Base-by-base conservation (phyloP, 2,888 invertebrate species). In the Sesia apiformis region DNA sequence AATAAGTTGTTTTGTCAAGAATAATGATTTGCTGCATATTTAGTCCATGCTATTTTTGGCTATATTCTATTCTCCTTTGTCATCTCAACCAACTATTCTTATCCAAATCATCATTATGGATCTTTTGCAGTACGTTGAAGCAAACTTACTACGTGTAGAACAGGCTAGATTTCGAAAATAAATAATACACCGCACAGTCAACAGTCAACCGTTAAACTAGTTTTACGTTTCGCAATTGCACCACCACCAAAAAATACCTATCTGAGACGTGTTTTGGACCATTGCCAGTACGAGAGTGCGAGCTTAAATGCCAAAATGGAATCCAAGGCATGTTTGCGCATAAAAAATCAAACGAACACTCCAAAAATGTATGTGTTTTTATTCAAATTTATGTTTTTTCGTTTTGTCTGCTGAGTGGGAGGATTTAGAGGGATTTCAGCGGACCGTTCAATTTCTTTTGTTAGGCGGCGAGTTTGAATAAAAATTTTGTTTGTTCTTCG, bases 281-380 rank as follows among this genome's bases (percentile, higher is more conserved):
- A 5, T 4, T 68, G 79, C 80, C 79, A 80, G 65, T 58, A 58
- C 55, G 60, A 63, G 67, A 74, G 73, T 73, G 66, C 74, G 69
- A 72, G 69, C 69, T 64, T 68, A 68, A 67, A 73, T 71, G 76
- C 78, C 78, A 76, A 77, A 77, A 74, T 70, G 72, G 70, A 73
- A 71, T 72, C 70, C 69, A 57, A 63, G 63, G 60, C 67, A 65
- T 70, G 69, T 68, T 71, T 65, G 65, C 63, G 60, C 59, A 66
- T 63, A 74, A 74, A 66, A 69, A 52, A 50, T 50, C 50, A 50
- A 50, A 38, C 38, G 50, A 50, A 50, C 4, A 50, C 38, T 50
- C 50, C 39, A 50, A 38, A 50, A 46, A 38, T 50, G 50, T 50
- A 38, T 50, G 50, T 38, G 50, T 50, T 50, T 38, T 50, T 50